Percentiles rank a stretch among this genome's conserved stretches.
Conservation (phyloP, 2,113 vertebrate genomes). For the Pampusana beccarii region DNA sequence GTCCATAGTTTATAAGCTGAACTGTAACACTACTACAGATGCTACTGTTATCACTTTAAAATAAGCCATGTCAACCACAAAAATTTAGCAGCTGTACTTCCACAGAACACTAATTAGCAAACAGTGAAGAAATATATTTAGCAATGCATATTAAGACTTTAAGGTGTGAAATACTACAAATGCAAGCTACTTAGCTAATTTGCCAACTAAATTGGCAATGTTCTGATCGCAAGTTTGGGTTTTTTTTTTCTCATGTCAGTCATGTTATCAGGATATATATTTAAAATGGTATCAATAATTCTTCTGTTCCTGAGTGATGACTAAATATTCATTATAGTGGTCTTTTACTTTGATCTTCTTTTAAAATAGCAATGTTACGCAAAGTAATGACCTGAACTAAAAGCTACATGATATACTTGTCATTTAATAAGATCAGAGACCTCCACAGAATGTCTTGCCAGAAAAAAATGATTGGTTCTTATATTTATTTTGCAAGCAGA, state of each 20-base stretch:
- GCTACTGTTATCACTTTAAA: constrained; percentile 65
- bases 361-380: constrained; percentile 9
- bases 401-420: not conserved
- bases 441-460: not conserved
- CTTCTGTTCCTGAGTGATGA: not conserved
- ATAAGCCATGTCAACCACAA: constrained; percentile 57
- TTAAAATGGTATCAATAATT: constrained; percentile 35
- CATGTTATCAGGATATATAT: constrained; percentile 26
- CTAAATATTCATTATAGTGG: constrained; percentile 21
- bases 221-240: not conserved
- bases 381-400: constrained; percentile 30
- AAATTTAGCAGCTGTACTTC: constrained; percentile 68
- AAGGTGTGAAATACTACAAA: constrained; percentile 70
- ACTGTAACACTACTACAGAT: constrained; percentile 56
- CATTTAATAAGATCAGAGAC: not conserved
- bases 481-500: not conserved
- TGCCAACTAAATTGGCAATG: constrained; percentile 62
- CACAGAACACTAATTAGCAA: constrained; percentile 69
- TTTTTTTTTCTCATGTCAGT: constrained; percentile 26
- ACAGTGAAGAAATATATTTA: constrained; percentile 71
- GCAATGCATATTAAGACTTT: constrained; percentile 67
- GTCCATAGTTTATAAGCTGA: constrained; percentile 38
- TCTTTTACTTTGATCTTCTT: constrained; percentile 25
- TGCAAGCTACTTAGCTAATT: constrained; percentile 64
- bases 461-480: not conserved